Evolutionary conservation across 2,888 invertebrate species (phyloP), one percentile per base, ranked within the genome.

Genomic region (Drosophila paramelanica): DNA sequence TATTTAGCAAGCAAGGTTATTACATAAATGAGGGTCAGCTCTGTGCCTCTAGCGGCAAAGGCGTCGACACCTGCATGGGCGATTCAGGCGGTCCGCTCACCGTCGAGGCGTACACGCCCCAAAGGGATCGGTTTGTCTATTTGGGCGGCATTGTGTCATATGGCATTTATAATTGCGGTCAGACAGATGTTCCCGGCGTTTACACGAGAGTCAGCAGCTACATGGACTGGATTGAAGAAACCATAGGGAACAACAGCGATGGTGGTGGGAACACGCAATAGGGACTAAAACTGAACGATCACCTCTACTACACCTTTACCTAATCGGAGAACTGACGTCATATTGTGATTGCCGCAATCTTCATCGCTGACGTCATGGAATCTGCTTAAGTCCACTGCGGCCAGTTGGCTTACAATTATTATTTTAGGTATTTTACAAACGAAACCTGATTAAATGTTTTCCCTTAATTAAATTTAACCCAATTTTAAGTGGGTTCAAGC

Each of bases 61-160:
- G 65, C 3, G 57, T 82, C 1, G 88, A 95, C 79, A 88, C 91
- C 3, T 95, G 95, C 59, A 82, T 92, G 11, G 95, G 95, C 1
- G 95, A 95, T 78, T 94, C 94, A 46, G 95, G 95, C 11, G 95
- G 95, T 0, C 94, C 95, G 0, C 90, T 95, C 3, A 84, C 88
- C 43, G 53, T 60, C 2, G 88, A 78, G 46, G 60, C 46, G 0
- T 62, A 17, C 6, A 67, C 70, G 3, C 53, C 60, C 5, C 45
- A 47, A 5, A 47, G 60, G 8, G 45, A 79, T 31, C 67, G 67
- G 0, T 77, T 52, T 20, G 80, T 73, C 17, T 85, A 82, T 17
- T 31, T 70, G 20, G 88, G 73, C 1, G 83, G 83, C 5, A 67
- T 84, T 13, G 83, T 84, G 1, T 84, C 83, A 1, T 82, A 46